These are phyloP conservation scores for Tuberolachnus salignus DNA, from an alignment of 2,888 invertebrate genomes.

Conservation along the genomic window DNA sequence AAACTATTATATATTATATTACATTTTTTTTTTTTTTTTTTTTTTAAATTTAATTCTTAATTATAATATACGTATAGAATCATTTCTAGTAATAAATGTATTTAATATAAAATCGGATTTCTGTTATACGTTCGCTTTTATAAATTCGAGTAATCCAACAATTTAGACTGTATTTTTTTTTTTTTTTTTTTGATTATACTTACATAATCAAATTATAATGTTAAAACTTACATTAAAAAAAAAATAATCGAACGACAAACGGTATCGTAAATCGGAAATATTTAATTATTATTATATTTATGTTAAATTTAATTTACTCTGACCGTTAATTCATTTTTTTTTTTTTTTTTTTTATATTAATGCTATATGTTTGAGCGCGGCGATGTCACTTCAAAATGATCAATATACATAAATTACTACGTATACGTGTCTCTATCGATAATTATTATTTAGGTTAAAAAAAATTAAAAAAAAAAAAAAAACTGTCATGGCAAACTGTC, in stretches of 20 bases:
- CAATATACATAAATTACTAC: slow-evolving; percentile 34
- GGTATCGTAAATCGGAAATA: too few species aligned
- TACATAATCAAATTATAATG: slow-evolving; percentile 28
- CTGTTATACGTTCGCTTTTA: background rate
- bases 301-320: background rate
- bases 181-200: slow-evolving; percentile 50
- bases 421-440: slow-evolving; percentile 28
- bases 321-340: too few species aligned
- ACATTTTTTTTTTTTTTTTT: too few species aligned
- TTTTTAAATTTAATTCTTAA: too few species aligned
- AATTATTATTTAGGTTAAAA: slow-evolving; percentile 35
- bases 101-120: background rate
- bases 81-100: slow-evolving; percentile 10
- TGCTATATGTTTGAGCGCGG: slow-evolving; percentile 51
- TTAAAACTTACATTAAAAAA: slow-evolving; percentile 16
- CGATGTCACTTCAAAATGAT: slow-evolving; percentile 31
- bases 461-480: slow-evolving; percentile 46
- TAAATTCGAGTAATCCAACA: slow-evolving; percentile 9
- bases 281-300: too few species aligned
- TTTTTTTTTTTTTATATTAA: too few species aligned
- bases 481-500: slow-evolving; percentile 55
- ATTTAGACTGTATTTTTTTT: too few species aligned
- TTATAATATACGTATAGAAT: background rate
- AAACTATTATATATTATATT: too few species aligned
- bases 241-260: too few species aligned